These are phyloP conservation scores for Pollicipes pollicipes DNA, from an alignment of 1,140 invertebrate genomes.

Conservation along the genomic window DNA sequence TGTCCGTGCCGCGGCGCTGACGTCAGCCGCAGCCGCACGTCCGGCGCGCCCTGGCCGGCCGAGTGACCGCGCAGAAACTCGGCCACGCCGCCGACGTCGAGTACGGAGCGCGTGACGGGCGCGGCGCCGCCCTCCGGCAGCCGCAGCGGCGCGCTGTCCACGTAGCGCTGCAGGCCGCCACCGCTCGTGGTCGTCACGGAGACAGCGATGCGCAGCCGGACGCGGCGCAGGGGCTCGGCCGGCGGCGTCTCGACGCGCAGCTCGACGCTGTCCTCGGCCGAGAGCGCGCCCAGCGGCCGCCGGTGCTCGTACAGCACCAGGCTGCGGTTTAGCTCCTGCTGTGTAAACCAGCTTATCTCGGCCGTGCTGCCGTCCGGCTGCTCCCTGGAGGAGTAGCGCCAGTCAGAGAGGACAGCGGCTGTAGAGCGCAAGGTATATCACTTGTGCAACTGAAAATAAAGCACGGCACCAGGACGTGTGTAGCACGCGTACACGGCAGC, in stretches of 20 bases:
- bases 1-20: neutral
- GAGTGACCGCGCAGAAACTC: slow-evolving; percentile 55
- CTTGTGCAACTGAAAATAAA: no score
- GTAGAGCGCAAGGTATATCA: no score
- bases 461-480: no score
- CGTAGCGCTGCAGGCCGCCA: slow-evolving; percentile 51
- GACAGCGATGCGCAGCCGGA: slow-evolving; percentile 63
- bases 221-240: slow-evolving; percentile 24
- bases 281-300: slow-evolving; percentile 53
- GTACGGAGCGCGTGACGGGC: slow-evolving; percentile 32
- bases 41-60: slow-evolving; percentile 23
- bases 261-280: slow-evolving; percentile 65
- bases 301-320: slow-evolving; percentile 74
- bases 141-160: slow-evolving; percentile 36
- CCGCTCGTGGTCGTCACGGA: slow-evolving; percentile 48
- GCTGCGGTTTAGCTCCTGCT: slow-evolving; percentile 62
- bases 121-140: slow-evolving; percentile 64
- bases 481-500: no score
- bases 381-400: slow-evolving; percentile 15
- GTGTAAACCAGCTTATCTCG: slow-evolving; percentile 46
- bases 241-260: slow-evolving; percentile 55
- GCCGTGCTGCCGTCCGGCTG: slow-evolving; percentile 14
- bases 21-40: neutral
- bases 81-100: slow-evolving; percentile 59
- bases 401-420: no score